Evolutionary conservation across 2,888 invertebrate genomes (phyloP).

Genomic region (Hipparchia semele): DNA sequence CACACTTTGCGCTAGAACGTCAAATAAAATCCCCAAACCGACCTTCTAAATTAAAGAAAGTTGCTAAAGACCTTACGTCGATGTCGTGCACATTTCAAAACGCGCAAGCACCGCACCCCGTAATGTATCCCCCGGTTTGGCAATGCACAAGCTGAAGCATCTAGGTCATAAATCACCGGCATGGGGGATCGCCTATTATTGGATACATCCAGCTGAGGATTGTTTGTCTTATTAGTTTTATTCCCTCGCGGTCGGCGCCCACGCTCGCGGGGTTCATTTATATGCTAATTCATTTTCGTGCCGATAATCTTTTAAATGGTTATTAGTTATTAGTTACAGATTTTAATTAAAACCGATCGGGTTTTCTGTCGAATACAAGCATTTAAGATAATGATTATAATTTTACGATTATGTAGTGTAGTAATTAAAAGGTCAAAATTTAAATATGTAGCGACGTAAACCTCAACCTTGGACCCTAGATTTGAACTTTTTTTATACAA

Average conservation of each 20-base stretch:
- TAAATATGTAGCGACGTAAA: too few relatives aligned
- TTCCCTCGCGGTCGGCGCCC: conserved; percentile 36
- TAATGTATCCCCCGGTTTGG: conserved; percentile 30
- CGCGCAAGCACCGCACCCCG: background rate
- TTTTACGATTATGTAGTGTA: background rate
- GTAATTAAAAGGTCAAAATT: too few relatives aligned
- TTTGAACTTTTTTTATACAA: background rate
- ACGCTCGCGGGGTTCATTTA: conserved; percentile 29
- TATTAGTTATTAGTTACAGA: conserved; percentile 6
- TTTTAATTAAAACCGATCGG: conserved; percentile 7
- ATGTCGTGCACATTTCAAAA: background rate
- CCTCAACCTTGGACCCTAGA: too few relatives aligned
- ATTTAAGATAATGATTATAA: background rate
- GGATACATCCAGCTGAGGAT: conserved; percentile 46
- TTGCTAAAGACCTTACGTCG: too few relatives aligned
- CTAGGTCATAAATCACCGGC: conserved; percentile 48
- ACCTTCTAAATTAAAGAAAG: background rate
- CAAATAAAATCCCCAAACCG: too few relatives aligned
- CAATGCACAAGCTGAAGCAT: conserved; percentile 37
- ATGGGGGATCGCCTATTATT: conserved; percentile 48
- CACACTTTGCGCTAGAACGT: too few relatives aligned
- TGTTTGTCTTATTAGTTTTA: conserved; percentile 42
- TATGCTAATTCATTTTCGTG: conserved; percentile 20
- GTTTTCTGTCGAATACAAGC: background rate
- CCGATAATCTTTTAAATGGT: conserved; percentile 1